Percentiles rank a stretch among this genome's conserved stretches.
phyloP scores from a whole-genome alignment of 1,140 invertebrate genomes.

The Nilaparvata lugens region DNA sequence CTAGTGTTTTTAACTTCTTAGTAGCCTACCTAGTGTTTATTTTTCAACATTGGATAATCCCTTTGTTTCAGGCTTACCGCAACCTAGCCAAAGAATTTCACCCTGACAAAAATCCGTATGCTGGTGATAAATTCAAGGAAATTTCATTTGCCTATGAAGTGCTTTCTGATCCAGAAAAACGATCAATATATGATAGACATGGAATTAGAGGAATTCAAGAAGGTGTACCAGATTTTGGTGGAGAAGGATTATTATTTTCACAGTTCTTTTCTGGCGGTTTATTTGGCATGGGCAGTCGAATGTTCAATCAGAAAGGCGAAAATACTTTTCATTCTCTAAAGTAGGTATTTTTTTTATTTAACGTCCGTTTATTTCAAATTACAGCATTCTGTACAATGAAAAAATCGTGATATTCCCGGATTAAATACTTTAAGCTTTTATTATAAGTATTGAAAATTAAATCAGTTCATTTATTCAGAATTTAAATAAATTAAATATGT shows the following conservation, averaged over 20 bases:
- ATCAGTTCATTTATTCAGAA: too few species aligned
- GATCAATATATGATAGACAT: conserved; percentile 62
- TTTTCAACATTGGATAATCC: too few species aligned
- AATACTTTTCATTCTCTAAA: conserved; percentile 45
- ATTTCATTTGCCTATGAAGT: conserved; percentile 83
- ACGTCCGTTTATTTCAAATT: too few species aligned
- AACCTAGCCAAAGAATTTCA: conserved; percentile 81
- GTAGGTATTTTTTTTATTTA: too few species aligned
- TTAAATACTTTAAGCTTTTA: too few species aligned
- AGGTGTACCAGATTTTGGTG: conserved; percentile 39
- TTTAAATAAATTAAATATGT: too few species aligned
- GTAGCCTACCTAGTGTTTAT: too few species aligned
- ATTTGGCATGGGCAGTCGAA: conserved; percentile 47
- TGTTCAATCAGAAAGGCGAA: conserved; percentile 34
- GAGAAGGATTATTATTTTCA: conserved; percentile 53
- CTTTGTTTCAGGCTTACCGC: conserved; percentile 58
- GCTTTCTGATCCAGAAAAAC: conserved; percentile 57
- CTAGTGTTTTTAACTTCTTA: too few species aligned
- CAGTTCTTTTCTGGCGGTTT: conserved; percentile 54
- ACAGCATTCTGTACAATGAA: too few species aligned
- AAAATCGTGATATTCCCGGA: too few species aligned
- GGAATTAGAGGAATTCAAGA: conserved; percentile 73
- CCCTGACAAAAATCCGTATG: conserved; percentile 77
- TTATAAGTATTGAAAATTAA: too few species aligned
- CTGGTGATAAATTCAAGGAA: conserved; percentile 80